Base-by-base conservation (phyloP, 2,113 vertebrate genomes). In the Plecturocebus donacophilus region DNA sequence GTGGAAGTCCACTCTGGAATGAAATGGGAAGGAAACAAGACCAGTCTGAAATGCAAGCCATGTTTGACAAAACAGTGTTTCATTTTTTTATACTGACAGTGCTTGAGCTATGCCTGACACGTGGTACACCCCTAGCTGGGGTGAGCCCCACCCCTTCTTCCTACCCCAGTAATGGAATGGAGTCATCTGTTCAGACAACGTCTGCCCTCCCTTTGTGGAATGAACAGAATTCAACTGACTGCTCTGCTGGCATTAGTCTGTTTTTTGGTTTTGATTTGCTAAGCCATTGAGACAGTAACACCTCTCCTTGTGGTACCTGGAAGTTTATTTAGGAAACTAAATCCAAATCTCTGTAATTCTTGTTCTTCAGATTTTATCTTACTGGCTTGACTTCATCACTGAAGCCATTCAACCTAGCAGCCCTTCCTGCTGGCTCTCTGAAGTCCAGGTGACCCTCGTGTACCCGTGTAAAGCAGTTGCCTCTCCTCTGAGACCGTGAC, bases 51-150 rank as follows among this genome's bases (percentile, higher is more conserved):
- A 73, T 8, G 40, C 66, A 14, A 32, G 23, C 8, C 4, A 7
- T 1, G 0, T 30, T 49, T 16, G 6, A 47, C 64, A 61, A 58
- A 95, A 49, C 1, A 4, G 6, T 0, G 11, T 5, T 56, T 19
- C 27, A 1, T 25, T 49, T 3, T 64, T 61, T 85, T 8, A 56
- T 30, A n/a, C 30, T 5, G 35, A 61, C 17, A 14, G 7, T 0
- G 0, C 27, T 1, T 0, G 20, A 20, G 14, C 4, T 5, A 2
- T 0, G 45, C 25, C 30, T 12, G 30, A 35, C 23, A 6, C 13
- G 0, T 1, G 30, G n/a, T 3, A 35, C 20, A 27, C 17, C 12
- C 32, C 25, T 6, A 3, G 13, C 35, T 6, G 35, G 4, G 40
- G n/a, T 47, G 5, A 40, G 5, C 2, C 20, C 58, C 2, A 6